Conservation (phyloP, 2,113 vertebrate genomes). For the Gambusia affinis region DNA sequence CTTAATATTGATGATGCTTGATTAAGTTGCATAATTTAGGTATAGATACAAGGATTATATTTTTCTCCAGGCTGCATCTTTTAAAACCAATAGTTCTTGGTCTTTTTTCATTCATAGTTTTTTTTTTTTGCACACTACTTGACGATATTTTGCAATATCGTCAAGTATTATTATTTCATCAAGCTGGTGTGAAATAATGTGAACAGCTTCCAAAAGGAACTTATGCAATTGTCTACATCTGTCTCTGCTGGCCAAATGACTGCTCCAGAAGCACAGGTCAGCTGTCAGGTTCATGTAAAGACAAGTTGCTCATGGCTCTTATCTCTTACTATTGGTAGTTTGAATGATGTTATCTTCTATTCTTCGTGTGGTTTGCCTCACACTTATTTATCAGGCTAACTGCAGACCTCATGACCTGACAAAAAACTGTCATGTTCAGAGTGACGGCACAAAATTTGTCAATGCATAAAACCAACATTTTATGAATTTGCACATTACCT, state of each 20-base stretch:
- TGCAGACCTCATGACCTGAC: neutral
- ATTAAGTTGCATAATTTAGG: neutral
- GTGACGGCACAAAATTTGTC: neutral
- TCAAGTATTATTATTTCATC: too few relatives aligned
- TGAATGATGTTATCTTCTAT: neutral
- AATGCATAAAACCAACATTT: neutral
- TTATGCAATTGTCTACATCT: neutral
- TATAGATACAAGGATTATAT: neutral
- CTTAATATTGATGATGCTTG: neutral
- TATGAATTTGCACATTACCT: neutral
- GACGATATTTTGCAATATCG: neutral
- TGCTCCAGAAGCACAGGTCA: neutral
- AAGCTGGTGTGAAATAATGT: neutral
- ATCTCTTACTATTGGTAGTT: neutral
- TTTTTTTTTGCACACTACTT: neutral
- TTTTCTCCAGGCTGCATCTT: neutral
- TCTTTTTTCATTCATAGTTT: neutral
- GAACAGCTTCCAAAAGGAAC: neutral
- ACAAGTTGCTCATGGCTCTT: neutral
- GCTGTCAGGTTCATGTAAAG: neutral
- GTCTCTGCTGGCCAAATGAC: neutral
- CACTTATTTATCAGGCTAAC: neutral
- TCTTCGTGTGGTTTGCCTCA: neutral
- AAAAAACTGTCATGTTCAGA: conserved; percentile 1
- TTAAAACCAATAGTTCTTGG: neutral